These are phyloP conservation scores for Liasis olivaceus DNA, from an alignment of 2,797 vertebrate species.

Conservation along the genomic window DNA sequence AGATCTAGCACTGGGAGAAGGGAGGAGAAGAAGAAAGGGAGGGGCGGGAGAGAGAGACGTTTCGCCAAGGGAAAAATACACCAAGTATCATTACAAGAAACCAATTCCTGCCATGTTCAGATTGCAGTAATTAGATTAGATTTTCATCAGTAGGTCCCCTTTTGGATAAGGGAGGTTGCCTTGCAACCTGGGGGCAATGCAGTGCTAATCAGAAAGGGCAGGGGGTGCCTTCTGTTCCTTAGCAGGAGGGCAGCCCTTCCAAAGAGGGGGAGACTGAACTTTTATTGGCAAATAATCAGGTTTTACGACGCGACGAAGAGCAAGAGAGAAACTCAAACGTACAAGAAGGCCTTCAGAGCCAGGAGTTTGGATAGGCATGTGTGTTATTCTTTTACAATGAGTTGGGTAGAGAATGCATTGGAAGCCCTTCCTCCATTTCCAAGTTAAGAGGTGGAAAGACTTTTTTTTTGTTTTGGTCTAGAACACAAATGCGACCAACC, in stretches of 20 bases:
- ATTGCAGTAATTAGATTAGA: constrained; percentile 41
- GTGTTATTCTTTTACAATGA: too few species aligned
- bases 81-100: constrained; percentile 33
- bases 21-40: not conserved
- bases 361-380: not conserved
- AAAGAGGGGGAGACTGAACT: constrained; percentile 6
- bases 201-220: constrained; percentile 38
- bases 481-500: not conserved
- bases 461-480: not conserved
- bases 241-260: not conserved
- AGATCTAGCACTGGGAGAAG: too few species aligned
- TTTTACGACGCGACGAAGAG: not conserved
- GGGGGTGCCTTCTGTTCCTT: constrained; percentile 44
- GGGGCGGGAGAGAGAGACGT: not conserved
- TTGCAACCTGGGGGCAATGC: constrained; percentile 22
- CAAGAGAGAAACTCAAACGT: not conserved
- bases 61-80: constrained; percentile 3
- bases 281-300: constrained; percentile 49
- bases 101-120: constrained; percentile 1
- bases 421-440: not conserved
- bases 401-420: not conserved
- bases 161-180: not conserved
- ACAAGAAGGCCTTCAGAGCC: not conserved
- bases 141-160: constrained; percentile 25
- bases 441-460: not conserved